phyloP scores from a whole-genome alignment of 2,888 invertebrate genomes.

The Melangyna quadrimaculata region DNA sequence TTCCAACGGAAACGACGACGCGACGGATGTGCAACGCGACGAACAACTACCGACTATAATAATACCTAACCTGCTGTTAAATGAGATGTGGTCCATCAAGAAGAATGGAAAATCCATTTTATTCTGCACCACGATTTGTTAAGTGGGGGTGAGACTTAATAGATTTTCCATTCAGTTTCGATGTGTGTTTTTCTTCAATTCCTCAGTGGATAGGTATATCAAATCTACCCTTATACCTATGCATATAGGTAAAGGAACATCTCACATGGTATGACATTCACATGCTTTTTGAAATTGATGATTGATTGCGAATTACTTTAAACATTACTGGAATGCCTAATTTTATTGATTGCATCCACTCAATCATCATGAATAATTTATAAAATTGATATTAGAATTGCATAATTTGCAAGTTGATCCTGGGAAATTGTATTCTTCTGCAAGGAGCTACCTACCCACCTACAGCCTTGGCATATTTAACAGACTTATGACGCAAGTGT shows the following conservation, averaged over 20 bases:
- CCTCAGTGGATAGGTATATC: background rate
- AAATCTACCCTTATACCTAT: background rate
- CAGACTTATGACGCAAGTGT: slow-evolving; percentile 26
- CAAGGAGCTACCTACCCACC: background rate
- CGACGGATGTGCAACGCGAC: background rate
- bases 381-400: background rate
- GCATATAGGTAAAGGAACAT: too few species aligned
- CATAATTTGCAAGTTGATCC: background rate
- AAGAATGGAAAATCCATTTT: background rate
- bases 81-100: background rate
- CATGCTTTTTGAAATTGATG: slow-evolving; percentile 30
- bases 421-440: background rate
- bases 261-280: background rate
- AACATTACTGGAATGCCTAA: slow-evolving; percentile 28
- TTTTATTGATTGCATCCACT: slow-evolving; percentile 63
- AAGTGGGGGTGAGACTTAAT: background rate
- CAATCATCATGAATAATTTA: slow-evolving; percentile 57
- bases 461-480: slow-evolving; percentile 6
- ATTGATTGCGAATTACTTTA: slow-evolving; percentile 48
- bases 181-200: slow-evolving; percentile 17
- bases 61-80: too few species aligned
- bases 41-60: too few species aligned
- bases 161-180: slow-evolving; percentile 50
- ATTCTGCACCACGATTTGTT: background rate
- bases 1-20: background rate